Evolutionary conservation across 1,140 invertebrate genomes (phyloP).

Genomic region (Drosophila nikananu): DNA sequence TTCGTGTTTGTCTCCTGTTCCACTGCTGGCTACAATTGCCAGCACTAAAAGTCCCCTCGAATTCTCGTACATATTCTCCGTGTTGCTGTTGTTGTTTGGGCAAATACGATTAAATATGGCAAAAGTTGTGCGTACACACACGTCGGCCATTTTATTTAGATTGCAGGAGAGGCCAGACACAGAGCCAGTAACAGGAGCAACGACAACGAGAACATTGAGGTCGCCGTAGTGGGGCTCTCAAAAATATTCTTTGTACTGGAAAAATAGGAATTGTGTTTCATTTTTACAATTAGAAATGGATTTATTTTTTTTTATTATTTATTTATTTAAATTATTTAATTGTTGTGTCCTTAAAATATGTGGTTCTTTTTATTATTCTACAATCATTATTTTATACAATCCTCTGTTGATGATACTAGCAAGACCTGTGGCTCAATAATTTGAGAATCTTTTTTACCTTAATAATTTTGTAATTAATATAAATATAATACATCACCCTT

Average conservation of each 20-base stretch:
- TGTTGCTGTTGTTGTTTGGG: slow-evolving; percentile 62
- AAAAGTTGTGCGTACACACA: slow-evolving; percentile 82
- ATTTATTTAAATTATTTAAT: not conserved
- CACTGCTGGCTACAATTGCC: slow-evolving; percentile 44
- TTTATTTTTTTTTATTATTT: not conserved
- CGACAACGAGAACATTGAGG: slow-evolving; percentile 60
- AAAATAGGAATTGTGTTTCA: not conserved
- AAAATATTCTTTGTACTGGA: slow-evolving; percentile 51
- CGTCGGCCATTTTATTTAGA: slow-evolving; percentile 81
- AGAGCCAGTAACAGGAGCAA: slow-evolving; percentile 48
- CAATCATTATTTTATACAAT: not conserved
- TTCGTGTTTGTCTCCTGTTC: slow-evolving; percentile 6
- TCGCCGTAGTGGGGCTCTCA: slow-evolving; percentile 51
- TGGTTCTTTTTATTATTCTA: not conserved
- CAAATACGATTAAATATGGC: slow-evolving; percentile 82
- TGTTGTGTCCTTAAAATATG: not conserved
- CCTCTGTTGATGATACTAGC: not conserved
- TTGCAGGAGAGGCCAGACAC: slow-evolving; percentile 60
- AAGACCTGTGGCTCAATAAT: not conserved
- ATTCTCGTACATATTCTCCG: slow-evolving; percentile 16
- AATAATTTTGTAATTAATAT: no score
- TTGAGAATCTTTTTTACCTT: no score
- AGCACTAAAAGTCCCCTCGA: slow-evolving; percentile 38
- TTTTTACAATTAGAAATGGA: not conserved
- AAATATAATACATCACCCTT: no score